Percentiles rank a stretch among this genome's conserved stretches.
phyloP scores from a whole-genome alignment of 2,888 invertebrate species.

The Drosophila recens region DNA sequence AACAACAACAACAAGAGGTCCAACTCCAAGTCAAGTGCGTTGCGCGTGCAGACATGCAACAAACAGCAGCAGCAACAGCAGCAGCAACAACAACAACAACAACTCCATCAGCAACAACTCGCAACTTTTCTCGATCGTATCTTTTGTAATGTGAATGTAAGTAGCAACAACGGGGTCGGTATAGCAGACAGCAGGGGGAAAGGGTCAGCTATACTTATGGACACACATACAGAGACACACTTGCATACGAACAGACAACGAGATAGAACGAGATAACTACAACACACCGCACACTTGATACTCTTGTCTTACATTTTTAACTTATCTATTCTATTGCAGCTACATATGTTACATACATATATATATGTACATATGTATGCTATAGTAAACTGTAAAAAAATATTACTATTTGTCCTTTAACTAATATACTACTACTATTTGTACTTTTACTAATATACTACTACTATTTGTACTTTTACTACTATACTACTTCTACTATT shows the following conservation, averaged over 20 bases:
- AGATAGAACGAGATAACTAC: not conserved
- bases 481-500: too few species aligned
- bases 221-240: conserved; percentile 1
- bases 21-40: conserved; percentile 60
- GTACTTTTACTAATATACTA: too few species aligned
- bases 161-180: conserved; percentile 23
- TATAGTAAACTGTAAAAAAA: too few species aligned
- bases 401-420: too few species aligned
- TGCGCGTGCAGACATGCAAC: conserved; percentile 75
- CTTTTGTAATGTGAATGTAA: conserved; percentile 56
- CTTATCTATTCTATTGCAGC: too few species aligned
- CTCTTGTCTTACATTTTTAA: not conserved
- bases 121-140: conserved; percentile 61
- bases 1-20: conserved; percentile 11
- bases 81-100: conserved; percentile 18
- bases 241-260: not conserved
- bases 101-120: conserved; percentile 11
- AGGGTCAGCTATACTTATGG: not conserved
- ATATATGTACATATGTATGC: too few species aligned
- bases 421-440: too few species aligned
- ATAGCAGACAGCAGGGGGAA: not conserved
- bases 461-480: too few species aligned
- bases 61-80: conserved; percentile 38
- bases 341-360: too few species aligned
- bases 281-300: not conserved